A percentile compares a stretch with the other conserved stretches of the same genome.
phyloP scores from a whole-genome alignment of 2,113 vertebrate species.

The Lota lota region DNA sequence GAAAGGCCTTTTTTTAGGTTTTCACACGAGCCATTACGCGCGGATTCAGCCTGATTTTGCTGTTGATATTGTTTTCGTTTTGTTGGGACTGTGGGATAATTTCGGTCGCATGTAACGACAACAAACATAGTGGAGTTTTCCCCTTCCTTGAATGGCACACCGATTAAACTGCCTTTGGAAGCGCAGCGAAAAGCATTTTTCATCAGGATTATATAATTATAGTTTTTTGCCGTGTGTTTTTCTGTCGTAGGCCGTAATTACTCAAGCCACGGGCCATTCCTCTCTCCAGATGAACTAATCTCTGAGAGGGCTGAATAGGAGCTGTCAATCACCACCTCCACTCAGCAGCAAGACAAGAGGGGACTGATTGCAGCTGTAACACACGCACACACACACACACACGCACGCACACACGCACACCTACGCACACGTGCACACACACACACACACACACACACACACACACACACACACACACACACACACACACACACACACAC shows the following conservation, averaged over 20 bases:
- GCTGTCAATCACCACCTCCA: conserved; percentile 71
- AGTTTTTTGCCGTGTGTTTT: conserved; percentile 71
- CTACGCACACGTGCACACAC: not conserved
- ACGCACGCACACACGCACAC: not conserved
- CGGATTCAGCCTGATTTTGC: too few species aligned
- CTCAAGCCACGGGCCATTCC: conserved; percentile 66
- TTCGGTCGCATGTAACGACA: conserved; percentile 3
- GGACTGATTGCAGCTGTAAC: conserved; percentile 63
- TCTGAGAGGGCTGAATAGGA: conserved; percentile 68
- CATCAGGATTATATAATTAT: conserved; percentile 71
- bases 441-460: conserved; percentile 36
- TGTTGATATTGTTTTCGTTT: conserved; percentile 19
- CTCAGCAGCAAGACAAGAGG: conserved; percentile 71
- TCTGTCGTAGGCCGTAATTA: conserved; percentile 63
- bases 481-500: conserved; percentile 23
- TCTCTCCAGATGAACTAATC: conserved; percentile 73
- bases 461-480: conserved; percentile 36
- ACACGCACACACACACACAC: not conserved
- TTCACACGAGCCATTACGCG: too few species aligned
- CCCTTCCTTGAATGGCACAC: conserved; percentile 39
- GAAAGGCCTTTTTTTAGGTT: too few species aligned
- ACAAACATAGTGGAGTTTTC: conserved; percentile 35
- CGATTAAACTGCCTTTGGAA: conserved; percentile 27
- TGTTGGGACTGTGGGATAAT: conserved; percentile 65
- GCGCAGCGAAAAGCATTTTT: conserved; percentile 27